These are phyloP conservation scores for Eciton burchellii DNA, from an alignment of 1,140 invertebrate species.

Conservation along the genomic window DNA sequence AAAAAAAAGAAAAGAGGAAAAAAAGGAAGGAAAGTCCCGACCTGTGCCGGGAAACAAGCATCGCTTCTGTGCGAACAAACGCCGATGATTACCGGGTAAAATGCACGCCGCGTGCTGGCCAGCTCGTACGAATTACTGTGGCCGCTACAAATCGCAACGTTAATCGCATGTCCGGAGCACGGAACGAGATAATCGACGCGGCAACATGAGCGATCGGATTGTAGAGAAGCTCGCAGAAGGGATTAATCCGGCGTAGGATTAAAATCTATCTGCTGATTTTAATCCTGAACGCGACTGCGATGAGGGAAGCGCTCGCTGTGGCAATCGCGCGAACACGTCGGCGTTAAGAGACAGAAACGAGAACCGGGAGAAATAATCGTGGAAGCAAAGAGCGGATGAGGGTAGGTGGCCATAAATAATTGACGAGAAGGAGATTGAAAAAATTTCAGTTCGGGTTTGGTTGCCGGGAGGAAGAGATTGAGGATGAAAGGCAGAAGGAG, in stretches of 20 bases:
- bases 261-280: not conserved
- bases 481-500: slow-evolving; percentile 37
- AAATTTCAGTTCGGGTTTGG: slow-evolving; percentile 16
- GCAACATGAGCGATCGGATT: no score
- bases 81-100: slow-evolving; percentile 39
- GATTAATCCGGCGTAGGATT: not conserved
- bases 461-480: slow-evolving; percentile 29
- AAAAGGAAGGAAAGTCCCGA: no score
- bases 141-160: not conserved
- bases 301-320: not conserved
- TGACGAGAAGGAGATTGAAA: slow-evolving; percentile 52
- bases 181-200: not conserved
- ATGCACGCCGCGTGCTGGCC: not conserved
- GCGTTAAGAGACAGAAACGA: slow-evolving; percentile 29
- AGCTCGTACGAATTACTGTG: not conserved
- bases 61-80: slow-evolving; percentile 35
- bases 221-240: not conserved
- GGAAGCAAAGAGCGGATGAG: slow-evolving; percentile 21
- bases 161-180: not conserved
- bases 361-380: slow-evolving; percentile 23
- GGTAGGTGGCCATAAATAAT: slow-evolving; percentile 41
- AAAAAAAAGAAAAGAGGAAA: no score
- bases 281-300: no score
- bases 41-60: no score
- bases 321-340: not conserved